Base-by-base conservation (phyloP, 2,888 invertebrate genomes). In the Trilocha varians region DNA sequence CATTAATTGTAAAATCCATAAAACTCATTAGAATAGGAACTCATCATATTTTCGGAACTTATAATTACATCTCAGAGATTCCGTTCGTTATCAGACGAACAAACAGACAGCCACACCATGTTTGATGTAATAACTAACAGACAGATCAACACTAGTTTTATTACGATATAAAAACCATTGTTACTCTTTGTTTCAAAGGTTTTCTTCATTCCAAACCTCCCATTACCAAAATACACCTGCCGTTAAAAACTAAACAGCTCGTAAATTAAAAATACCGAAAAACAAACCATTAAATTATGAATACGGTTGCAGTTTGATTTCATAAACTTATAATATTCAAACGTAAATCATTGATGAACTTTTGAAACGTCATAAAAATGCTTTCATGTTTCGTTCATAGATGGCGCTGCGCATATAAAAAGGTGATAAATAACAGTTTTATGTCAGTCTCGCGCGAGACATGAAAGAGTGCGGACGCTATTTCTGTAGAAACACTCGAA, bases 381-480 rank as follows among this genome's bases (percentile, higher is more conserved):
- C 77, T 79, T 80, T 79, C 78, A 78, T 79, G 70, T 76, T 46
- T 45, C 50, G 52, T 54, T 57, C 70, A 70, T 78, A 80, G 80
- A 78, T 79, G 80, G 80, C 78, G 78, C 65, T 78, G 74, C 60
- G 64, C n/a, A 64, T 72, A 68, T 75, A 78, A 63, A 56, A 55
- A 49, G 65, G 67, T 70, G 62, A 76, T 79, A 80, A 78, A 83
- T 75, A 75, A 74, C 65, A 68, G 65, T 78, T 82, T 84, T 78
- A 83, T 82, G 83, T 82, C 83, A 82, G 76, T 78, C 70, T 57
- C 52, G 68, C 65, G 63, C 69, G 61, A 61, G 66, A 84, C 82
- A 80, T 85, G 84, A 84, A 85, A 84, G 84, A 82, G 74, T 80
- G 80, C 79, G 73, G 78, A 64, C 63, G 76, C 82, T 85, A 84